Evolutionary conservation across 2,113 vertebrate species (phyloP).

Genomic region (Podarcis cretensis): DNA sequence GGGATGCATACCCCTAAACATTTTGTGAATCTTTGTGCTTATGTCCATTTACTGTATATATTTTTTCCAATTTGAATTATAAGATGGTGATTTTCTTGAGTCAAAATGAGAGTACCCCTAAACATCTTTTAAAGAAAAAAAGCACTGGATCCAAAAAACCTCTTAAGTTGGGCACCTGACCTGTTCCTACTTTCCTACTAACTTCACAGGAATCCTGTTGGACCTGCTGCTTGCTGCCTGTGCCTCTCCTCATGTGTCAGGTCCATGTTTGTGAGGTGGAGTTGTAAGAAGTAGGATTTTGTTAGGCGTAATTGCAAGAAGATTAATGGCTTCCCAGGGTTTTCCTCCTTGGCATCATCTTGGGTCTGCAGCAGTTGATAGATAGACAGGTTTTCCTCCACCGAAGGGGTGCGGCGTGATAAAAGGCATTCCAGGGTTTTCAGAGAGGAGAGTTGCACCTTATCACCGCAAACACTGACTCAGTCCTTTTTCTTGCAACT

Average conservation of each 20-base stretch:
- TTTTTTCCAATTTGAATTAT: no score
- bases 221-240: neutral
- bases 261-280: neutral
- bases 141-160: neutral
- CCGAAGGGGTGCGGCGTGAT: neutral
- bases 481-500: neutral
- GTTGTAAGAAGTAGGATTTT: conserved; percentile 36
- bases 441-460: neutral
- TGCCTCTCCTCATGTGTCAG: neutral
- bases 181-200: neutral
- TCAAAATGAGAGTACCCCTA: no score
- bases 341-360: conserved; percentile 36
- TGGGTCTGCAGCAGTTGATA: neutral
- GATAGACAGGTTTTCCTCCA: neutral
- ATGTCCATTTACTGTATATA: no score
- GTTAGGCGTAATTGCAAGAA: neutral
- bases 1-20: no score
- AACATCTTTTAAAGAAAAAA: no score
- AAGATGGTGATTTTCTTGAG: no score
- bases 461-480: neutral
- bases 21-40: no score
- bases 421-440: neutral
- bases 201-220: conserved; percentile 1
- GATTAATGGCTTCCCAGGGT: conserved; percentile 33
- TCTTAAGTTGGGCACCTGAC: neutral